Base-by-base conservation (phyloP, 2,797 vertebrate species). In the Pangasius sanitwongsei region DNA sequence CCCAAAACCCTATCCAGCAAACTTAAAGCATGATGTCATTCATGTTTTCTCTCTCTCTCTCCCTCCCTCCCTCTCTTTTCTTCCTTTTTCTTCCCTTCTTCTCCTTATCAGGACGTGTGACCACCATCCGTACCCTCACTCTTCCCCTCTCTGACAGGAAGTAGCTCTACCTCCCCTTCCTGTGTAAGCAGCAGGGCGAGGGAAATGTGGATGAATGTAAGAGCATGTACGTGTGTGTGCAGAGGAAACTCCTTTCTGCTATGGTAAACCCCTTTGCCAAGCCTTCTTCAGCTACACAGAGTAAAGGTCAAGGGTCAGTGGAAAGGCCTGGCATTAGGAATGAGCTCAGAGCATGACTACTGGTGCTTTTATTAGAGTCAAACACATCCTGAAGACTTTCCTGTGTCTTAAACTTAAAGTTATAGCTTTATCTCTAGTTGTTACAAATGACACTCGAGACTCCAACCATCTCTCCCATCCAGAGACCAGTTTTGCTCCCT, bases 21-120 rank as follows among this genome's bases (percentile, higher is more conserved):
- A 92, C 87, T 57, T 91, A 90, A 44, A 37, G 77, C 86, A 93
- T 95, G 95, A 96, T 94, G 94, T 95, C 92, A 95, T 92, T 87
- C 57, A 37, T 90, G 72, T 88, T 83, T 87, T 85, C 78, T 86
- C 67, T 87, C 85, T 89, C 83, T 37, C 34, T 65, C 74, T 83
- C 65, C 83, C 78, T 61, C 48, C 75, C 65, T 72, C 65, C 81
- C 67, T 75, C 77, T 89, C 78, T 82, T 63, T 81, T 48, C 80
- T 28, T 81, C 86, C 48, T 87, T 69, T 80, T 44, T 91, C 67
- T 77, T 89, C 88, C 70, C 87, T 87, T 89, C 87, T 83, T 85
- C 88, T 91, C 83, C 86, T 88, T 90, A 91, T 88, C 94, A 95
- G 95, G 95, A 96, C 93, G 92, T 92, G 77, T 90, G 91, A 87